phyloP scores from a whole-genome alignment of 2,888 invertebrate species.

The Brachypalpus laphriformis region DNA sequence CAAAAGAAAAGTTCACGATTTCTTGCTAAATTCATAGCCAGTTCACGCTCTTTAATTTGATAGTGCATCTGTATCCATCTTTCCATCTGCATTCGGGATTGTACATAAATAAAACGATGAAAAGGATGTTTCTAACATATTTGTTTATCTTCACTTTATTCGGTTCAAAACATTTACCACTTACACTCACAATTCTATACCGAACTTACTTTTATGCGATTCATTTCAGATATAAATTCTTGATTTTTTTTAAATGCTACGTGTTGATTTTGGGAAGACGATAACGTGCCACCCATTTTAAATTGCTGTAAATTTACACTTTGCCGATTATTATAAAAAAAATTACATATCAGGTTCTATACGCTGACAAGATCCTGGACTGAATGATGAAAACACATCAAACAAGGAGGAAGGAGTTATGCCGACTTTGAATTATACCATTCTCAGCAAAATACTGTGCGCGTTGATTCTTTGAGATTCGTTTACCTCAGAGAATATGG shows the following conservation, averaged over 20 bases:
- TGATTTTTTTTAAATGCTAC: constrained; percentile 47
- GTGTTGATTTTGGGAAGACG: constrained; percentile 22
- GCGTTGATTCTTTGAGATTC: background rate
- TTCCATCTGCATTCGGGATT: constrained; percentile 85
- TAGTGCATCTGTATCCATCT: constrained; percentile 91
- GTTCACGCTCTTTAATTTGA: constrained; percentile 89
- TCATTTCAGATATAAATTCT: constrained; percentile 61
- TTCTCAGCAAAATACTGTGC: background rate
- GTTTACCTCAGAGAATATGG: background rate
- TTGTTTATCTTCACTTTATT: background rate
- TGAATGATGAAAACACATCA: background rate
- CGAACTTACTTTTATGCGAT: constrained; percentile 65
- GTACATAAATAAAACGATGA: constrained; percentile 21
- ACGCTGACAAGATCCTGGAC: background rate
- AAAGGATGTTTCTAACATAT: background rate
- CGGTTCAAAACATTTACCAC: background rate
- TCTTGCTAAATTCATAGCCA: constrained; percentile 88
- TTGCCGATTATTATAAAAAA: background rate
- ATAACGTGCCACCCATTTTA: constrained; percentile 53
- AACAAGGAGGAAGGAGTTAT: background rate
- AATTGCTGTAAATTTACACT: background rate
- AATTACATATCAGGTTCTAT: no score
- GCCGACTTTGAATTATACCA: background rate
- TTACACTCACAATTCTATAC: background rate
- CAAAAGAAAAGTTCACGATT: constrained; percentile 89